These are phyloP conservation scores for Champsocephalus gunnari DNA, from an alignment of 2,797 vertebrate genomes.

Conservation along the genomic window DNA sequence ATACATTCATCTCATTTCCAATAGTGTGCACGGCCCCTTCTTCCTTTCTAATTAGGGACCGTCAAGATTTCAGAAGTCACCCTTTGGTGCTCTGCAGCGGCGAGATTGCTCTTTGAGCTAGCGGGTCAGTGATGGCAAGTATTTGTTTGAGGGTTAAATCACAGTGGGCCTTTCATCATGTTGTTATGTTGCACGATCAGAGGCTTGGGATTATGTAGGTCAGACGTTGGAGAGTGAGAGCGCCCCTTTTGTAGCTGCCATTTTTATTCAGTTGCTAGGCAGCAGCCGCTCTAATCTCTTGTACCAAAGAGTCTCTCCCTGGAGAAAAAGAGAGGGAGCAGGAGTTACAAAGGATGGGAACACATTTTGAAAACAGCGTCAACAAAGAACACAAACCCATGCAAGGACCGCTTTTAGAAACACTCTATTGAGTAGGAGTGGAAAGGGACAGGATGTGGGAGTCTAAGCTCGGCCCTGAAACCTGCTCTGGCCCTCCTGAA, in stretches of 20 bases:
- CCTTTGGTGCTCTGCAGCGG: constrained; percentile 65
- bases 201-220: constrained; percentile 87
- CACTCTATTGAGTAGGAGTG: constrained; percentile 68
- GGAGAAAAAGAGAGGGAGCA: constrained; percentile 80
- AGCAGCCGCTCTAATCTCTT: constrained; percentile 86
- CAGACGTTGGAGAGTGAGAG: constrained; percentile 84
- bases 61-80: constrained; percentile 76
- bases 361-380: constrained; percentile 78
- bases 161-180: constrained; percentile 81
- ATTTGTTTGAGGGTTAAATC: constrained; percentile 82
- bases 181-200: constrained; percentile 85
- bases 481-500: constrained; percentile 63
- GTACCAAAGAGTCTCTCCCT: constrained; percentile 83
- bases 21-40: constrained; percentile 69
- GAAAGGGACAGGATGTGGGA: constrained; percentile 71
- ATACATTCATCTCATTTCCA: constrained; percentile 79
- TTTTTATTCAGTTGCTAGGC: constrained; percentile 89
- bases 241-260: constrained; percentile 84
- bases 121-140: constrained; percentile 75
- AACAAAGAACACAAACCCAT: constrained; percentile 80
- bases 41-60: constrained; percentile 78
- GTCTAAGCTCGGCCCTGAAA: constrained; percentile 63
- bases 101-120: constrained; percentile 67
- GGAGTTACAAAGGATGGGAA: constrained; percentile 76
- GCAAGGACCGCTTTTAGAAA: constrained; percentile 76